Evolutionary conservation across 1,140 invertebrate species (phyloP).

Genomic region (Drosophila insularis): DNA sequence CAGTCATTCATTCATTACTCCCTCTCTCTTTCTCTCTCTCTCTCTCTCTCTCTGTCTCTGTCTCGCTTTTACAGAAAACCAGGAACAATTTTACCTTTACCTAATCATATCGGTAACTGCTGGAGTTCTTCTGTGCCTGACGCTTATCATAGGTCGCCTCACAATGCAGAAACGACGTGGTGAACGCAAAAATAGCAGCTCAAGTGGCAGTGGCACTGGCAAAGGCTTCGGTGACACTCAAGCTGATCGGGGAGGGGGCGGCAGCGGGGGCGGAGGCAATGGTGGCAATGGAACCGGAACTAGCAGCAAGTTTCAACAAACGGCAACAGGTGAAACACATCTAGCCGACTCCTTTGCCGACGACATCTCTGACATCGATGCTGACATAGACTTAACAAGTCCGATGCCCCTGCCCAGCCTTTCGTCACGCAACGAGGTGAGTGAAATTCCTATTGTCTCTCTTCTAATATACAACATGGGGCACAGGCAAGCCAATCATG

Average conservation of each 20-base stretch:
- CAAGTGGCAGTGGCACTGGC: conserved; percentile 46
- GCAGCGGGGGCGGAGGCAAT: conserved; percentile 14
- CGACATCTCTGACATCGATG: conserved; percentile 88
- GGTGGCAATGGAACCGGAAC: conserved; percentile 24
- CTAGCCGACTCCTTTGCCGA: conserved; percentile 88
- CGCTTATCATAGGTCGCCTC: conserved; percentile 87
- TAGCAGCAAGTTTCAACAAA: conserved; percentile 83
- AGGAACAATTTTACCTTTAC: conserved; percentile 90
- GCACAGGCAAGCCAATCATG: background rate
- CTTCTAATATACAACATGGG: background rate
- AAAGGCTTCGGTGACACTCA: conserved; percentile 42
- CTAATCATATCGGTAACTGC: conserved; percentile 87
- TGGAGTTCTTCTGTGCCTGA: conserved; percentile 87
- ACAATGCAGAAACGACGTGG: conserved; percentile 85
- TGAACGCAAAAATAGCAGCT: conserved; percentile 79
- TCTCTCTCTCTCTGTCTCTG: conserved; percentile 4
- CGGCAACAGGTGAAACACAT: conserved; percentile 84
- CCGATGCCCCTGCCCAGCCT: conserved; percentile 83
- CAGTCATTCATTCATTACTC: conserved; percentile 22
- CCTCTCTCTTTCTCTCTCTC: background rate
- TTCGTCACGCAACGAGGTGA: conserved; percentile 67
- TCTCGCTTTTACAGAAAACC: conserved; percentile 86
- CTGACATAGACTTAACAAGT: conserved; percentile 87
- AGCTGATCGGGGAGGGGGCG: conserved; percentile 16
- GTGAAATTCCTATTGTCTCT: conserved; percentile 31